Evolutionary conservation across 2,113 vertebrate species (phyloP).

Genomic region (Scomber colias): DNA sequence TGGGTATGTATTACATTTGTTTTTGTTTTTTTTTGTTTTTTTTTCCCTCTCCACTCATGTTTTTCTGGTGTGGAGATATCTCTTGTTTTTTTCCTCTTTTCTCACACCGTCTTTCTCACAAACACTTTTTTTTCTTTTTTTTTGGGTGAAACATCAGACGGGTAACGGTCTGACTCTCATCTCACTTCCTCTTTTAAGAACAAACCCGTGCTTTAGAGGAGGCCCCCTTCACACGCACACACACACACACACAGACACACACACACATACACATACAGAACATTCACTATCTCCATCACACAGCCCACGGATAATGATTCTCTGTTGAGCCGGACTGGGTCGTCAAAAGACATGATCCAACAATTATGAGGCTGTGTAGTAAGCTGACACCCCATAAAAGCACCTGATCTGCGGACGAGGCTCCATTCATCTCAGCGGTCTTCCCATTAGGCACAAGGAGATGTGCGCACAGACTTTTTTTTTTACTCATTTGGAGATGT

Average conservation of each 20-base stretch:
- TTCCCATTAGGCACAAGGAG: constrained; percentile 75
- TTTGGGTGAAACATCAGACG: constrained; percentile 39
- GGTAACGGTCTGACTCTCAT: constrained; percentile 38
- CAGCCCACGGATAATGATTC: constrained; percentile 69
- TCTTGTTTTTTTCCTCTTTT: constrained; percentile 22
- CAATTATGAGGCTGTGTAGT: constrained; percentile 76
- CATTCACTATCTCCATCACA: constrained; percentile 65
- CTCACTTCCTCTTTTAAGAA: constrained; percentile 66
- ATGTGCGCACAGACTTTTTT: constrained; percentile 59
- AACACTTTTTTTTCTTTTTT: constrained; percentile 24
- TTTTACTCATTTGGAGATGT: constrained; percentile 69
- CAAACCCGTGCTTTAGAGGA: constrained; percentile 44
- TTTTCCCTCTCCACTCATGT: not conserved
- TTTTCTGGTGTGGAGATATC: constrained; percentile 18
- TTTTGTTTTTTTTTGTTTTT: not conserved
- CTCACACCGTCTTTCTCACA: not conserved
- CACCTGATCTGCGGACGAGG: constrained; percentile 73
- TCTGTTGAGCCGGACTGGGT: constrained; percentile 71
- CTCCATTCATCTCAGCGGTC: constrained; percentile 69
- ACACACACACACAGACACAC: too few relatives aligned
- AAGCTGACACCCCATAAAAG: constrained; percentile 74
- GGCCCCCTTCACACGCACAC: constrained; percentile 33
- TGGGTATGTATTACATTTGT: constrained; percentile 50
- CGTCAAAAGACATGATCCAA: constrained; percentile 79
- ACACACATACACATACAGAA: constrained; percentile 4